Base-by-base conservation (phyloP, 2,113 vertebrate genomes). In the Trogon melanurus region DNA sequence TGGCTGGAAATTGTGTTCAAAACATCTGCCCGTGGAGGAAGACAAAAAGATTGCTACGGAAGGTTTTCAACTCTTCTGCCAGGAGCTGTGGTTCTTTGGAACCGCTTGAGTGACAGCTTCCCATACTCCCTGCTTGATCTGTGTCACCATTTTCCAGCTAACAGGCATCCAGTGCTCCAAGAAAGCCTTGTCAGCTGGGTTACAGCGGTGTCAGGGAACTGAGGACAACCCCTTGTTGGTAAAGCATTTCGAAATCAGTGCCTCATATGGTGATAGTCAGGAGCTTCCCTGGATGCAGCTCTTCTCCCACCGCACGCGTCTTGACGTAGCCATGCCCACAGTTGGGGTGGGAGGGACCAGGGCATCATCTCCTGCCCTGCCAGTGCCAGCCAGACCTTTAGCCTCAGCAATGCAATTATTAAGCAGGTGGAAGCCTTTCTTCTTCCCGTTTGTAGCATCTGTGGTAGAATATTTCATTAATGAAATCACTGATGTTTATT, bases 401-500 rank as follows among this genome's bases (percentile, higher is more conserved):
- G 53, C 44, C n/a, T 75, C 50, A 76, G 44, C 30, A 61, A 15
- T 61, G 41, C 50, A 74, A 34, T 87, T 32, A 45, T 66, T 91
- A 89, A 94, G 78, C 95, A 96, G 93, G 95, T 96, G 80, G 61
- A 93, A 93, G 83, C 66, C 70, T 91, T 79, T 41, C 30, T 91
- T 84, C 73, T 92, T 87, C 70, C 62, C 18, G 0, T 84, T 94
- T 91, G 89, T 75, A 65, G 69, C 61, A 41, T 79, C 91, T 95
- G 9, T 62, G 54, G 45, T 92, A 73, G 73, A 95, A 96, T 96
- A 94, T 89, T 97, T 96, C 72, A 85, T 97, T 97, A 94, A 88
- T 93, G 91, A 96, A 94, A 91, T 95, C 92, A 96, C 79, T 88
- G 69, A 97, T 95, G 87, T 95, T 96, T 95, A 94, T 96, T 97